Base-by-base conservation (phyloP, 2,888 invertebrate genomes). In the Glyphotaelius pellucidus region DNA sequence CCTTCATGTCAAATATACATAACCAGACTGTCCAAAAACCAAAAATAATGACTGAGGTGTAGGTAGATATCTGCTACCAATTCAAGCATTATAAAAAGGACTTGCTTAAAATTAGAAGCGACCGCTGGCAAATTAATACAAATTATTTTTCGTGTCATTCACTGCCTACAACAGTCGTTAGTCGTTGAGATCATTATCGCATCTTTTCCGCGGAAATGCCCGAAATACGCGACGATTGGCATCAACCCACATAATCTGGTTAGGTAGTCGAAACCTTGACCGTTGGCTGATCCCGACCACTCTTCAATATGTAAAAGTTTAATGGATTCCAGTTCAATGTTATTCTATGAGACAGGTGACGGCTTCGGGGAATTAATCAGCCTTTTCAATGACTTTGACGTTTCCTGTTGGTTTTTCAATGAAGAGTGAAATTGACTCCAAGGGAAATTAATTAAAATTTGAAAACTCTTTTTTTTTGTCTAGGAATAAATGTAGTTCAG, bases 281-380 rank as follows among this genome's bases (percentile, higher is more conserved):
- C 84, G 84, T 32, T 9, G 81, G 15, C 81, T 81, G 32, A 32
- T 25, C 84, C 38, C 25, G 38, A 84, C 25, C 15, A 38, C 38
- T 35, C 32, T 81, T 32, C 81, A 81, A 15, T 81, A 15, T 32
- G 31, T 81, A 31, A 31, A 31, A 83, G 35, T 84, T 35, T 84
- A 84, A 84, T 84, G 84, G 84, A 35, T 84, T 84, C 84, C 84
- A 35, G 84, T 84, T 25, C 84, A n/a, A 84, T 38, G 32, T 84
- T 84, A 19, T 81, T 31, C 81, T 19, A 31, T 31, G 32, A 7
- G 31, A 81, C 81, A 7, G n/a, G 25, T 67, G 67, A 67, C 67
- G 67, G 67, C 67, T 67, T 67, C 67, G n/a, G 67, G 25, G 25
- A 67, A 67, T 67, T 67, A 67, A 67, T 67, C 67, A 67, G 67